Base-by-base conservation (phyloP, 2,797 vertebrate genomes). In the Momotus momota region DNA sequence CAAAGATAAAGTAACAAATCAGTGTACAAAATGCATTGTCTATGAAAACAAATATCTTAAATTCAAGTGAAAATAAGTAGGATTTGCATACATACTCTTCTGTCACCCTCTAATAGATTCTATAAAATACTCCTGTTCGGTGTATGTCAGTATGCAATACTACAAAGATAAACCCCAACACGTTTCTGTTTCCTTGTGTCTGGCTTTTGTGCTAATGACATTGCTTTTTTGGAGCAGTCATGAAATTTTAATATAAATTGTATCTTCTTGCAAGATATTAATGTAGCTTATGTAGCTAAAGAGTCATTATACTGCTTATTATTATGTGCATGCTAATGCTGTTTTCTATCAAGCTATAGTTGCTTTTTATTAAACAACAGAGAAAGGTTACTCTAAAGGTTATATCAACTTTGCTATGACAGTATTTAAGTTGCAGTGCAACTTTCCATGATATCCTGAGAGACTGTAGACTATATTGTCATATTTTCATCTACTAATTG, bases 241-340 rank as follows among this genome's bases (percentile, higher is more conserved):
- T 73, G 60, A 92, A 90, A 90, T 91, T 72, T 90, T 94, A 90
- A 81, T 91, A 55, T 62, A 81, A 91, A 62, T 79, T 72, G 18
- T 54, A 88, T 90, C 45, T 80, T 73, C 58, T 71, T 77, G 26
- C 16, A 90, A 88, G 46, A 77, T 93, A 94, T 69, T 88, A 93
- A 79, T 86, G 38, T 66, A 81, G 26, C 12, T 70, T 61, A 23
- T 65, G 55, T 45, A 73, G 20, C 45, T 92, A 77, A 94, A 82
- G 25, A 84, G 10, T 81, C 57, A 89, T 93, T 96, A 86, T 52
- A 64, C 10, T 79, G 22, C 57, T 88, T 83, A 83, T 88, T 91
- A 94, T 88, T 94, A 91, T 93, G 77, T 78, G 52, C 64, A 93
- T 92, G 54, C 4, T 92, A 95, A 96, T 92, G 54, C 70, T 95